Percentiles rank a stretch among this genome's conserved stretches.
These are phyloP conservation scores for Cydia strobilella DNA, from an alignment of 1,140 invertebrate genomes.

Conservation along the genomic window DNA sequence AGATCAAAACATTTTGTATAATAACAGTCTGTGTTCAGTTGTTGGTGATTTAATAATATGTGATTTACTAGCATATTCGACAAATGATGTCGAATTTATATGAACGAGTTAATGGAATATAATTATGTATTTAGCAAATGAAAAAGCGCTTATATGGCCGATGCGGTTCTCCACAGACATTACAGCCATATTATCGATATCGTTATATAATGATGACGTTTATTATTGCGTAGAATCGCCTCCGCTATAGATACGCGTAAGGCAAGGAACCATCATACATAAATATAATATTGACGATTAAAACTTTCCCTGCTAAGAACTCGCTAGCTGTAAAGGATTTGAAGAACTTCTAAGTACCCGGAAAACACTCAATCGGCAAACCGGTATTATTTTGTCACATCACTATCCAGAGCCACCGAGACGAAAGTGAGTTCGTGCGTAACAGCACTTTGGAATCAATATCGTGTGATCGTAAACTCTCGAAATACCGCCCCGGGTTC, in stretches of 20 bases:
- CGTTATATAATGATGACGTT: not conserved
- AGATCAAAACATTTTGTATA: too few relatives aligned
- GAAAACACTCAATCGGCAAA: conserved; percentile 17
- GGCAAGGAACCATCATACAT: not conserved
- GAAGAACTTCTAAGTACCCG: not conserved
- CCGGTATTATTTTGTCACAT: conserved; percentile 25
- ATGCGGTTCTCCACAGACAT: not conserved
- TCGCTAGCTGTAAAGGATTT: not conserved
- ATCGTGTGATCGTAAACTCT: conserved; percentile 29
- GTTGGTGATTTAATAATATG: too few relatives aligned
- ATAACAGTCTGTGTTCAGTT: too few relatives aligned
- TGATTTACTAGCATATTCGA: too few relatives aligned
- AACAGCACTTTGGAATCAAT: conserved; percentile 28
- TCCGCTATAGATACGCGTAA: not conserved
- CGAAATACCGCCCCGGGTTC: conserved; percentile 25
- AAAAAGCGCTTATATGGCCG: not conserved
- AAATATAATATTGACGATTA: not conserved
- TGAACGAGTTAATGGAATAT: too few relatives aligned
- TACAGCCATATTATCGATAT: not conserved
- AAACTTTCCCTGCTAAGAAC: not conserved
- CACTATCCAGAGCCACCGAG: conserved; percentile 27
- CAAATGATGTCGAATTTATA: too few relatives aligned
- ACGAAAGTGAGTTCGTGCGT: conserved; percentile 31
- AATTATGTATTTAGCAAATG: not conserved
- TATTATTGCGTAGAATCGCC: not conserved